These are phyloP conservation scores for Neuroterus valhalla DNA, from an alignment of 1,140 invertebrate genomes.

Conservation along the genomic window DNA sequence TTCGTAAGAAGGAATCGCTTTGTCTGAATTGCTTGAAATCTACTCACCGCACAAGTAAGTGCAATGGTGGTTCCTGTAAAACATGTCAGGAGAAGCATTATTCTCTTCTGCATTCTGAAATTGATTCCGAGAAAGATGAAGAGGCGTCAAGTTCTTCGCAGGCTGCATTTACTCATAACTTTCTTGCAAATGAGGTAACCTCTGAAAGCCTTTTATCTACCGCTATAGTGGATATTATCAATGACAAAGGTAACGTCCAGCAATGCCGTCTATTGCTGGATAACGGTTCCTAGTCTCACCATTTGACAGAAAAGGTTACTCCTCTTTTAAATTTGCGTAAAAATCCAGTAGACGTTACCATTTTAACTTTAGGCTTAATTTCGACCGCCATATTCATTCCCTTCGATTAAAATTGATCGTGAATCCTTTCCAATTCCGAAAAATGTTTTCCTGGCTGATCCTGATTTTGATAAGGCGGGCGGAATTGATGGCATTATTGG, in stretches of 20 bases:
- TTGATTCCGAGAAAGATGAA: not conserved
- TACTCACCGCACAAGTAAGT: too few species aligned
- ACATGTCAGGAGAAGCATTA: too few species aligned
- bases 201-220: not conserved
- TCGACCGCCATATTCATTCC: not conserved
- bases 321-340: not conserved
- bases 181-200: not conserved
- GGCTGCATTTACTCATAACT: not conserved
- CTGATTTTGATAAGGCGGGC: constrained; percentile 37
- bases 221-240: not conserved
- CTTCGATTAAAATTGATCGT: not conserved
- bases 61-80: not conserved
- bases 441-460: constrained; percentile 32
- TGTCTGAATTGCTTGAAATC: too few species aligned
- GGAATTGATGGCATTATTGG: constrained; percentile 46
- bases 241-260: not conserved
- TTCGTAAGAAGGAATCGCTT: not conserved
- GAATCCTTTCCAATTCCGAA: not conserved
- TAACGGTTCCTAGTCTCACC: too few species aligned
- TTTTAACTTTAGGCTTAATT: not conserved
- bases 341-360: not conserved
- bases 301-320: constrained; percentile 24
- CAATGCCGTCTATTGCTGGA: too few species aligned
- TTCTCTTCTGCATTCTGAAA: constrained; percentile 21
- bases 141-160: not conserved